phyloP scores from a whole-genome alignment of 1,140 invertebrate species.

The Diabrotica virgifera region DNA sequence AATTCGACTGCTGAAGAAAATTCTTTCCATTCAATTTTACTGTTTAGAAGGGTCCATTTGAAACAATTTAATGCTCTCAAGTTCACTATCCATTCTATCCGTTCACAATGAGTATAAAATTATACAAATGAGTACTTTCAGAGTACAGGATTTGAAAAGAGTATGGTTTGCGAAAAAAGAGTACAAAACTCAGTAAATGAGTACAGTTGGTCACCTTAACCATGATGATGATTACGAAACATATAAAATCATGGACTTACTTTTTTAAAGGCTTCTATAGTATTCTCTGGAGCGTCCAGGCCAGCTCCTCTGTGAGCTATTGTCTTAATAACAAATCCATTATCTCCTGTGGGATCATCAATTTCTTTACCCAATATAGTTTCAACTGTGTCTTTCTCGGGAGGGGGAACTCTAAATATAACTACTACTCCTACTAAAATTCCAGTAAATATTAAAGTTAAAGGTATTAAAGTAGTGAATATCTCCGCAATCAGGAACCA shows the following conservation, averaged over 20 bases:
- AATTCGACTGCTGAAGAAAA: no score
- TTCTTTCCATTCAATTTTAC: no score
- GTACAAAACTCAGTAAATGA: no score
- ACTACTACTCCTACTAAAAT: constrained; percentile 30
- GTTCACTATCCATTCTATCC: no score
- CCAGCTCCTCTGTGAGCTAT: constrained; percentile 68
- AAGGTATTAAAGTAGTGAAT: constrained; percentile 37
- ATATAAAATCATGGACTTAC: constrained; percentile 47
- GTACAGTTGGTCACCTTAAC: no score
- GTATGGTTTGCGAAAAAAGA: no score
- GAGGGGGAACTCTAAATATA: constrained; percentile 43
- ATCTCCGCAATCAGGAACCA: constrained; percentile 28
- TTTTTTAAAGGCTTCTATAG: constrained; percentile 64
- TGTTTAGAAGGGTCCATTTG: no score
- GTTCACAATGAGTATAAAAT: no score
- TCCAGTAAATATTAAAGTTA: constrained; percentile 34
- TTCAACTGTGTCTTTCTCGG: constrained; percentile 42
- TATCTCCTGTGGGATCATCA: constrained; percentile 34
- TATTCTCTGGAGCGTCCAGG: constrained; percentile 73
- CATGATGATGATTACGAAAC: not conserved
- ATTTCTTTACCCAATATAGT: constrained; percentile 51
- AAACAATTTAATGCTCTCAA: no score
- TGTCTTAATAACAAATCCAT: constrained; percentile 51
- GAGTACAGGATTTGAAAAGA: no score
- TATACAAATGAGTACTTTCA: no score